These are phyloP conservation scores for Plodia interpunctella DNA, from an alignment of 1,140 invertebrate genomes.

Conservation along the genomic window DNA sequence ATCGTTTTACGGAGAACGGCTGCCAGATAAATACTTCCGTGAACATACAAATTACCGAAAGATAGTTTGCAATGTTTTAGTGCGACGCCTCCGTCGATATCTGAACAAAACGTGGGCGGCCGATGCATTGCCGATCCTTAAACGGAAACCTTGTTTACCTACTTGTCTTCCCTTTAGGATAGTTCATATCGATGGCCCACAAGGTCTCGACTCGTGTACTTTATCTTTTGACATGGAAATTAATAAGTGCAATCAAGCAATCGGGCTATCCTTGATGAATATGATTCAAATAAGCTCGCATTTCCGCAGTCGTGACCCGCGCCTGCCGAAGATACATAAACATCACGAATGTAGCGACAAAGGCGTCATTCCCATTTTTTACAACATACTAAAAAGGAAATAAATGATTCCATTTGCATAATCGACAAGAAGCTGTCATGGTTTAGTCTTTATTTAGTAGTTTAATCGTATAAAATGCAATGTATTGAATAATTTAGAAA, in stretches of 20 bases:
- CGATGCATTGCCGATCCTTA: conserved; percentile 63
- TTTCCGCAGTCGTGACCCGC: conserved; percentile 38
- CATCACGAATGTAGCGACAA: conserved; percentile 29
- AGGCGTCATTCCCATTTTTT: conserved; percentile 26
- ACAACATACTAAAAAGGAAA: conserved; percentile 51
- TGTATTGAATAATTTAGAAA: conserved; percentile 49
- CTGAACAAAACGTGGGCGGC: conserved; percentile 56
- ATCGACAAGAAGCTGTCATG: conserved; percentile 38
- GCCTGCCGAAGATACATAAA: conserved; percentile 21
- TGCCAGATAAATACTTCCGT: conserved; percentile 59
- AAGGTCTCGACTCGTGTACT: conserved; percentile 45
- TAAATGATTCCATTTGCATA: conserved; percentile 60
- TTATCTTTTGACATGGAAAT: conserved; percentile 27
- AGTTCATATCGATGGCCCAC: conserved; percentile 44
- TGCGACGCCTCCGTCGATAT: conserved; percentile 52
- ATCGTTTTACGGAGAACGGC: conserved; percentile 43
- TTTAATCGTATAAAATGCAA: conserved; percentile 34
- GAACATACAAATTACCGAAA: conserved; percentile 54
- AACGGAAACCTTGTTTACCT: conserved; percentile 59
- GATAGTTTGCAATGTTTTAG: conserved; percentile 57
- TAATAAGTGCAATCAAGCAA: conserved; percentile 27
- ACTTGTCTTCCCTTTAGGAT: conserved; percentile 62
- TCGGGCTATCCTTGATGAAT: conserved; percentile 29
- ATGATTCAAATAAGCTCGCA: conserved; percentile 31
- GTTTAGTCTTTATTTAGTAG: conserved; percentile 51